Evolutionary conservation across 2,113 vertebrate genomes (phyloP).

Genomic region (Engystomops pustulosus): DNA sequence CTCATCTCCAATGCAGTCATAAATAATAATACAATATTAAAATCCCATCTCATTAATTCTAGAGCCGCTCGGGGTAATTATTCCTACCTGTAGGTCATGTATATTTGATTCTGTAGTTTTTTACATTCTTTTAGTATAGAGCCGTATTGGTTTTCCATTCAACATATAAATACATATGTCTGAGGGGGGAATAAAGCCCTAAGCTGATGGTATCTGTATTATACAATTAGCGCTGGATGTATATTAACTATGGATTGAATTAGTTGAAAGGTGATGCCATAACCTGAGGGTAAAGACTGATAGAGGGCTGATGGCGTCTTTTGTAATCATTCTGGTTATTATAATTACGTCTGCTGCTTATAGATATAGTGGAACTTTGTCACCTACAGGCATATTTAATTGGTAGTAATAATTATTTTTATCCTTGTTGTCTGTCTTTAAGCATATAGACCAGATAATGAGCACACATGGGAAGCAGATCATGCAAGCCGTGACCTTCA

Average conservation of each 20-base stretch:
- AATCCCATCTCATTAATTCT: too few relatives aligned
- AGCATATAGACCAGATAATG: conserved; percentile 99
- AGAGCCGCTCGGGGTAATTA: too few relatives aligned
- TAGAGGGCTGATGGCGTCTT: not conserved
- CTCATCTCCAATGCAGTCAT: too few relatives aligned
- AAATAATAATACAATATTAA: not conserved
- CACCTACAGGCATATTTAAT: not conserved
- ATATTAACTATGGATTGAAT: not conserved
- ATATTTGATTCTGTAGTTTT: not conserved
- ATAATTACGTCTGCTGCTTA: not conserved
- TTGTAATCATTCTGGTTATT: not conserved
- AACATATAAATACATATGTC: not conserved
- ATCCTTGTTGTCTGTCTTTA: conserved; percentile 61
- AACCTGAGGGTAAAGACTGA: not conserved
- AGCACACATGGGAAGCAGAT: conserved; percentile 97
- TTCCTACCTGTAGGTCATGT: not conserved
- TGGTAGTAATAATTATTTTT: not conserved
- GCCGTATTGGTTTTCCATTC: not conserved
- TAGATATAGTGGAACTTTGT: not conserved
- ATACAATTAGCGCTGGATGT: not conserved
- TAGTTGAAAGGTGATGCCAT: not conserved
- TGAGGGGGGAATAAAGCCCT: not conserved
- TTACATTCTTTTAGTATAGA: not conserved
- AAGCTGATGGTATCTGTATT: not conserved
- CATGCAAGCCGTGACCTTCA: conserved; percentile 98